Base-by-base conservation (phyloP, 2,888 invertebrate species). In the Plemyria rubiginata region DNA sequence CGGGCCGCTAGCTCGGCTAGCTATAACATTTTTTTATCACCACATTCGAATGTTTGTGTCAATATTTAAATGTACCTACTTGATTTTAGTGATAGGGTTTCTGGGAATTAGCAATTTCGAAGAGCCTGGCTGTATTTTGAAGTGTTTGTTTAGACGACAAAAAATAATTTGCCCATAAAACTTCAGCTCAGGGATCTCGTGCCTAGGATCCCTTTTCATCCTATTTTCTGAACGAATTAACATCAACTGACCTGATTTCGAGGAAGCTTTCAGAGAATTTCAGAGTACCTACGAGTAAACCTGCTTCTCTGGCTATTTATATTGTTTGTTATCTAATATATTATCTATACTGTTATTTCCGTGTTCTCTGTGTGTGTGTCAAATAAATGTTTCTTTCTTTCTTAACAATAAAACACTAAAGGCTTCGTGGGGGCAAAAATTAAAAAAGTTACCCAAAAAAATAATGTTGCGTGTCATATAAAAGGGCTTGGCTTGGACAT, bases 181-280 rank as follows among this genome's bases (percentile, higher is more conserved):
- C 32, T 46, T 46, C 2, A 16, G 52, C 16, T 38, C 38, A 8
- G 28, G 28, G 7, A 28, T 41, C 40, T 12, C 13, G n/a, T 41
- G 40, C 40, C 38, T 43, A 53, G 41, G 29, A 28, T 13, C n/a
- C 7, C 40, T 22, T 22, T 22, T 22, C 22, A 22, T 22, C 22
- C 22, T 22, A 22, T 22, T 52, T 62, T 60, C 45, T 60, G 51
- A 54, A 41, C 54, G 51, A 58, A 28, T 60, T 40, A 54, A 57
- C 48, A 48, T 54, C 50, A 60, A 60, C 12, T 41, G 36, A 54
- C 28, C 54, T 62, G 54, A 52, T 58, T 58, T 46, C 40, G 51
- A 0, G 3, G 6, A 45, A 32, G 15, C 45, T 43, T 41, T 38
- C 22, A 57, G 36, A 22, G 29, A 54, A 15, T 43, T 43, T 11